These are phyloP conservation scores for Centropristis striata DNA, from an alignment of 2,113 vertebrate species.

Conservation along the genomic window DNA sequence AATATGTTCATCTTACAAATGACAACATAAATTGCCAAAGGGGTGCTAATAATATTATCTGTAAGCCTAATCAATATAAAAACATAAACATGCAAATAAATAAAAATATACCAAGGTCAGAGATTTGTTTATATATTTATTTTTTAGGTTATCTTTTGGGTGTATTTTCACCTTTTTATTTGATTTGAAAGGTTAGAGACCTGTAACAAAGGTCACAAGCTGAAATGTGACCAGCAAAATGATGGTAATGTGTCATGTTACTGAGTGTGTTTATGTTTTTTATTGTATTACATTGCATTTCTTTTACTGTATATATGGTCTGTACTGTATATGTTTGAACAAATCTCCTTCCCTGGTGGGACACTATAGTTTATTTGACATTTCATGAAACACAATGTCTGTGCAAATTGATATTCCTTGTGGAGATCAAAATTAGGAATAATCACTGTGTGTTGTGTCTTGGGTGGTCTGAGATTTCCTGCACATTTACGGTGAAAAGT, in stretches of 20 bases:
- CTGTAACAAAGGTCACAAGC: neutral
- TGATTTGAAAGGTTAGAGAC: neutral
- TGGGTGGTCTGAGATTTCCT: constrained; percentile 67
- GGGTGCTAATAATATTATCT: neutral
- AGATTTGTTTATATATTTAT: too few species aligned
- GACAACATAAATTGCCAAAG: neutral
- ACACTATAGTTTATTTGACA: neutral
- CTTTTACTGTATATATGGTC: neutral
- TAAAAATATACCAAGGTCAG: neutral
- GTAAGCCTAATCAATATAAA: neutral
- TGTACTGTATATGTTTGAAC: neutral
- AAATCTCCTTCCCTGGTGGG: neutral
- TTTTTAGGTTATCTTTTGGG: neutral
- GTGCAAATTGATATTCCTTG: neutral
- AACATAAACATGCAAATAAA: neutral
- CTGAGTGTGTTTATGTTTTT: neutral
- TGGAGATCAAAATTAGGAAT: neutral
- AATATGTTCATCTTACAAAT: neutral
- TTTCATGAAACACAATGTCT: neutral
- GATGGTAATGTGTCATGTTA: neutral
- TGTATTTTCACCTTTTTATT: neutral
- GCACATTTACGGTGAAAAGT: constrained; percentile 33
- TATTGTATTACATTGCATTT: neutral
- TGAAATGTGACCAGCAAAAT: neutral
- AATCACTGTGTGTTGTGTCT: constrained; percentile 11